Percentiles rank a stretch among this genome's conserved stretches.
Evolutionary conservation across 2,113 vertebrate species (phyloP).

Genomic region (Todiramphus chloris): DNA sequence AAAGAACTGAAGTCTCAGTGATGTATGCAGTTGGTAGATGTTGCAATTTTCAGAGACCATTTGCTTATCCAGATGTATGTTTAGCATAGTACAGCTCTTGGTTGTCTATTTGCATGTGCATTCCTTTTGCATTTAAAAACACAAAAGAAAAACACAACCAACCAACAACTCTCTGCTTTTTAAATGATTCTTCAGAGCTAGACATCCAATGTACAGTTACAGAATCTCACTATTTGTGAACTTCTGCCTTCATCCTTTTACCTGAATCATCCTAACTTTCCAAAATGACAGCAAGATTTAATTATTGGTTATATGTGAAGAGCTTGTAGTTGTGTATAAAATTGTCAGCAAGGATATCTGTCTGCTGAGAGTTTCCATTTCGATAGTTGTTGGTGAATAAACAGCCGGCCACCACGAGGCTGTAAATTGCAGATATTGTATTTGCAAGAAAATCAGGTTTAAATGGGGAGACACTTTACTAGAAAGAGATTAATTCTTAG

Average conservation of each 20-base stretch:
- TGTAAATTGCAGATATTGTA: background rate
- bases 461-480: background rate
- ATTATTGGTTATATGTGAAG: background rate
- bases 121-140: background rate
- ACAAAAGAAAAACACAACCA: background rate
- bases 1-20: background rate
- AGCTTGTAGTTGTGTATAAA: background rate
- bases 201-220: background rate
- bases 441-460: background rate
- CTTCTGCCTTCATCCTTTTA: background rate
- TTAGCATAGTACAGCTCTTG: background rate
- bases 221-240: background rate
- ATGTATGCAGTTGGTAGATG: background rate
- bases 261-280: background rate
- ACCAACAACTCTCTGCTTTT: background rate
- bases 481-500: background rate
- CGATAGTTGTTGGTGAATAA: background rate
- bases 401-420: background rate
- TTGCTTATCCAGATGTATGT: background rate
- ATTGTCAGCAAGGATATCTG: background rate
- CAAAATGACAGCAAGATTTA: background rate
- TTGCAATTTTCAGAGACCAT: background rate
- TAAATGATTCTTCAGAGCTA: background rate
- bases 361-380: background rate
- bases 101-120: background rate